A percentile compares a stretch with the other conserved stretches of the same genome.
Evolutionary conservation across 2,113 vertebrate genomes (phyloP).

Genomic region (Tragelaphus buxtoni): DNA sequence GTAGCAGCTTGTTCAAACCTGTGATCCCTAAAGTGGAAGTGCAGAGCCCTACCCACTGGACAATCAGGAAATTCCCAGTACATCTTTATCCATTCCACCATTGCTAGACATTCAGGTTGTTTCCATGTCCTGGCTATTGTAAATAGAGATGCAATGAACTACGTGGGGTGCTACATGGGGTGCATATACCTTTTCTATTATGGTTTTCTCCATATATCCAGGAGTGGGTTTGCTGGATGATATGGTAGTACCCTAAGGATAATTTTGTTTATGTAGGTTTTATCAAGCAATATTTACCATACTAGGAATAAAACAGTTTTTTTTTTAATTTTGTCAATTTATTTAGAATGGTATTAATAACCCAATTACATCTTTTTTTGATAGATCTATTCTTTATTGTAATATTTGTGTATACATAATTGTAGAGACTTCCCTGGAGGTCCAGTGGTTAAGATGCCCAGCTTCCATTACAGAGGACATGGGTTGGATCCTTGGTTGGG

Average conservation of each 20-base stretch:
- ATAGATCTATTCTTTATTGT: not conserved
- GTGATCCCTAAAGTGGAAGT: not conserved
- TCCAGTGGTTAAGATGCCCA: not conserved
- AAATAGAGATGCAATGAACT: not conserved
- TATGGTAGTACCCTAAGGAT: not conserved
- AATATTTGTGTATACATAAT: slow-evolving; percentile 13
- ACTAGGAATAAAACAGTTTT: not conserved
- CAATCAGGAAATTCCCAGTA: not conserved
- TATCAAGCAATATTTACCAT: not conserved
- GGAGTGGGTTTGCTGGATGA: not conserved
- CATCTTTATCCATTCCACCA: not conserved
- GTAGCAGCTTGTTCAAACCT: not conserved
- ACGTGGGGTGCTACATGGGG: not conserved
- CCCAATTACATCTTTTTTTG: not conserved
- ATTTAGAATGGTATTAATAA: not conserved
- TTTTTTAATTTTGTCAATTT: not conserved
- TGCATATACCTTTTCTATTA: not conserved
- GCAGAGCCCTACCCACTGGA: not conserved
- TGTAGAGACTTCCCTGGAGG: not conserved
- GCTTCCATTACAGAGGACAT: not conserved
- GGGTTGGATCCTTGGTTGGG: not conserved
- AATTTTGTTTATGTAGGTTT: not conserved
- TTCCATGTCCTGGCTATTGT: not conserved
- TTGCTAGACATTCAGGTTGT: not conserved
- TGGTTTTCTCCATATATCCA: not conserved